A percentile compares a stretch with the other conserved stretches of the same genome.
These are phyloP conservation scores for Orchestia grillus DNA, from an alignment of 1,140 invertebrate genomes.

Conservation along the genomic window DNA sequence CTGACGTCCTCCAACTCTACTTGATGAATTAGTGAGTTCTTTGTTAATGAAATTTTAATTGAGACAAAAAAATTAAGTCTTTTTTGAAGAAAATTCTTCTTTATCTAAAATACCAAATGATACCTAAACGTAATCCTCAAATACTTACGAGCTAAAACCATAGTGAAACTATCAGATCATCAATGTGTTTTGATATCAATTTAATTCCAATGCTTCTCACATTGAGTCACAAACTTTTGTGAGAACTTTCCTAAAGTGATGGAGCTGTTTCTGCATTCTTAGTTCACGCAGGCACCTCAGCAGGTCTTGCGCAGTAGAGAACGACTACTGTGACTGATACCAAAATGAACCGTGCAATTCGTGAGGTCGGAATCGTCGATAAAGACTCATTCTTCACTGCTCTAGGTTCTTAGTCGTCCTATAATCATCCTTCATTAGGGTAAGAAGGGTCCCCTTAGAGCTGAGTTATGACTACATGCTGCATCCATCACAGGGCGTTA, in stretches of 20 bases:
- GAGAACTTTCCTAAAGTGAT: not conserved
- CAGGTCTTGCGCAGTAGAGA: not conserved
- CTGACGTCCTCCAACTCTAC: too few relatives aligned
- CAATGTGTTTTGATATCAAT: not conserved
- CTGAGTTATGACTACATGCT: not conserved
- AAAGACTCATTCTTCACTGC: not conserved
- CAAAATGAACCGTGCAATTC: not conserved
- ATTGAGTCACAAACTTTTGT: not conserved
- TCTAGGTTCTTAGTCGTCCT: not conserved
- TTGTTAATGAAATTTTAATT: too few relatives aligned
- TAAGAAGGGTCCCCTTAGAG: conserved; percentile 42
- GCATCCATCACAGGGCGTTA: not conserved
- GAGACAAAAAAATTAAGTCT: too few relatives aligned
- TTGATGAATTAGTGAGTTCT: too few relatives aligned
- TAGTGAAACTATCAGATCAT: not conserved
- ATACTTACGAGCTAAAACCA: not conserved
- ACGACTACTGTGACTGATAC: not conserved
- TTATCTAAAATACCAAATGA: too few relatives aligned
- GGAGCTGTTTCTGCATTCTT: not conserved
- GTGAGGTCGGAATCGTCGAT: conserved; percentile 15
- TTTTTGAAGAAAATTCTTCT: too few relatives aligned
- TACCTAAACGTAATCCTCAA: too few relatives aligned
- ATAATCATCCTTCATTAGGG: conserved; percentile 22
- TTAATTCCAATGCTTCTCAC: not conserved
- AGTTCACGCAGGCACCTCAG: not conserved